Percentiles rank a stretch among this genome's conserved stretches.
Conservation (phyloP, 2,888 invertebrate genomes). For the Athrips mouffetella region DNA sequence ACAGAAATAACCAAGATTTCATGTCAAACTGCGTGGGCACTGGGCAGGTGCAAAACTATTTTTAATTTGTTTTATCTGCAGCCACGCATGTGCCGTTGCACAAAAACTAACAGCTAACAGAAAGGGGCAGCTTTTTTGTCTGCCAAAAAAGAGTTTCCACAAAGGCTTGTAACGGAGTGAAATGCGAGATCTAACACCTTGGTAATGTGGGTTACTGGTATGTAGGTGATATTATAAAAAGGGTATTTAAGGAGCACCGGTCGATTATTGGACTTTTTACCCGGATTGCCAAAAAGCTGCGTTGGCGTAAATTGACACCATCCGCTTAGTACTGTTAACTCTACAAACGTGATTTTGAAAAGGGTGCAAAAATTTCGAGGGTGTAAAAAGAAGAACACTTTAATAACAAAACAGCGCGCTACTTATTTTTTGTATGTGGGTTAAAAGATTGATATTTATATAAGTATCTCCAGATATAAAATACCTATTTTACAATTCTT, state of each 20-base stretch:
- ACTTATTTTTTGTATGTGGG: no score
- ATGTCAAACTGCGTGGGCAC: conserved; percentile 2
- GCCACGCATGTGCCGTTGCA: conserved; percentile 11
- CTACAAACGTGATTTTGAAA: not conserved
- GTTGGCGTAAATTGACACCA: conserved; percentile 58
- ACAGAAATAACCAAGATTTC: conserved; percentile 1
- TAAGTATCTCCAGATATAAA: no score
- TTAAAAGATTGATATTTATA: no score
- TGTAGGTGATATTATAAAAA: conserved; percentile 31
- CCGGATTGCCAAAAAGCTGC: conserved; percentile 54
- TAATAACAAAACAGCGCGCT: not conserved
- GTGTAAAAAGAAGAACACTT: conserved; percentile 3
- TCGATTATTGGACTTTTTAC: conserved; percentile 41
- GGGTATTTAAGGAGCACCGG: conserved; percentile 31
- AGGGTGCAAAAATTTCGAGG: conserved; percentile 1
- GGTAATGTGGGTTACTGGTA: conserved; percentile 75
- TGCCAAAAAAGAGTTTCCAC: conserved; percentile 52
- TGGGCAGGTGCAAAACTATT: conserved; percentile 8
- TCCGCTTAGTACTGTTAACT: conserved; percentile 43
- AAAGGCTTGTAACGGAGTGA: conserved; percentile 69
- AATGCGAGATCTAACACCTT: conserved; percentile 75
- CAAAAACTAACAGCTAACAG: conserved; percentile 26
- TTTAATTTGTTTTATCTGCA: conserved; percentile 13
- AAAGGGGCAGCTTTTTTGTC: conserved; percentile 46
- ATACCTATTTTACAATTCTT: no score